Base-by-base conservation (phyloP, 2,797 vertebrate species). In the Melanotaenia nigrans region DNA sequence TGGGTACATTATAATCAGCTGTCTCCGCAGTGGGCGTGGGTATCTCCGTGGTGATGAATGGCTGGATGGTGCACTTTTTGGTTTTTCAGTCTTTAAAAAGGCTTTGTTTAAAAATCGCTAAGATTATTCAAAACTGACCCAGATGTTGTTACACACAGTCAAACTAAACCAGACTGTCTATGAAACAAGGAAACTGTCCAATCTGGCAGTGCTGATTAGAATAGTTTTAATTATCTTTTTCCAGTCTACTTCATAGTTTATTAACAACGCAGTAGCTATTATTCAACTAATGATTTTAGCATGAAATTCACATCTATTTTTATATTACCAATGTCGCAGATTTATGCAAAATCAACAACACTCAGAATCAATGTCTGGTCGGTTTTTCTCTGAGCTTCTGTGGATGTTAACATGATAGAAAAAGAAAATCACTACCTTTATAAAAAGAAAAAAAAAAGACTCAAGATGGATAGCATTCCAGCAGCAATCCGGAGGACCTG, bases 81-180 rank as follows among this genome's bases (percentile, higher is more conserved):
- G 54, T 36, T 65, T 33, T 16, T 79, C 61, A 75, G 73, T 30
- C 22, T 54, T 33, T 65, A 10, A 12, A 58, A 12, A 24, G 49
- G 22, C 22, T 24, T 22, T 24, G 9, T 53, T 22, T 12, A n/a
- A 53, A 53, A 24, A 22, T n/a, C 22, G 10, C 49, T 22, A n/a
- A 51, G 24, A 10, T 22, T n/a, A 51, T 51, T 51, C n/a, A 22
- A 53, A 24, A 53, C 11, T 42, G 40, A 42, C 40, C 14, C 40
- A 42, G 40, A 42, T 5, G 25, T 12, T 49, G 45, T n/a, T n/a
- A 49, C 8, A 4, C 22, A 12, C 22, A 25, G 51, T 53, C 10
- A 53, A 53, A 25, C 12, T n/a, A 49, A n/a, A 45, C 42, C 18
- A 20, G 20, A 49, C 8, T 49, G n/a, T n/a, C 9, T 22, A 8